These are phyloP conservation scores for Lasiurus cinereus DNA, from an alignment of 2,113 vertebrate species.

Conservation along the genomic window DNA sequence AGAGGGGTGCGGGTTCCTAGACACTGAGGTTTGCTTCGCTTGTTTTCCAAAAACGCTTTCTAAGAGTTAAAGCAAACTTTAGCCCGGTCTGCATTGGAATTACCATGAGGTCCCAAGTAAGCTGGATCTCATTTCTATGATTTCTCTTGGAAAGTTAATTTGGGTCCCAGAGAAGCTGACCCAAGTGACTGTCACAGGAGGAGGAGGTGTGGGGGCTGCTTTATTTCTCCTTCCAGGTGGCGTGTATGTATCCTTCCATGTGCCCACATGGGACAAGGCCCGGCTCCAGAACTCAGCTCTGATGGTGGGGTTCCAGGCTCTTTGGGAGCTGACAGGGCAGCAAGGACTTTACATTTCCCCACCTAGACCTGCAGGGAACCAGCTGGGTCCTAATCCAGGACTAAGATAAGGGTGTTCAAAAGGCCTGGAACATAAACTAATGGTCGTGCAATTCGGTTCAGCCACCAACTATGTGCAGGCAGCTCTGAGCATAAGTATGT, in stretches of 20 bases:
- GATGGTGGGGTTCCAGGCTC: neutral
- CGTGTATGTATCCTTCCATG: neutral
- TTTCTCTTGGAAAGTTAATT: neutral
- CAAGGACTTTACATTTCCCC: neutral
- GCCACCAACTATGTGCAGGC: neutral
- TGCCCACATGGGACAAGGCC: neutral
- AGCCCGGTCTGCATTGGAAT: neutral
- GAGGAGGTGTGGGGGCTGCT: rapidly evolving
- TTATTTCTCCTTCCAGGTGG: too few relatives aligned
- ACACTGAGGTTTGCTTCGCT: neutral
- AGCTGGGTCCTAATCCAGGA: neutral
- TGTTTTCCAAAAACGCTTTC: neutral
- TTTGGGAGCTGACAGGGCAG: neutral
- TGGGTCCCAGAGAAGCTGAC: neutral
- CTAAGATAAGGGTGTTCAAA: neutral
- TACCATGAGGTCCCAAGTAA: neutral
- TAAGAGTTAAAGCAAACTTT: neutral
- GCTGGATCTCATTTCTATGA: neutral
- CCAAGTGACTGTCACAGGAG: rapidly evolving
- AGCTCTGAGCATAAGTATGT: neutral
- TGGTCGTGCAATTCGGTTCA: neutral
- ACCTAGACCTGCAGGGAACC: neutral
- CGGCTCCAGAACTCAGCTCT: neutral
- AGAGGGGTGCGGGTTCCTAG: neutral
- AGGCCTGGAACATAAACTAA: neutral